Percentiles rank a stretch among this genome's conserved stretches.
phyloP scores from a whole-genome alignment of 2,888 invertebrate genomes.

The Dasysyrphus albostriatus region DNA sequence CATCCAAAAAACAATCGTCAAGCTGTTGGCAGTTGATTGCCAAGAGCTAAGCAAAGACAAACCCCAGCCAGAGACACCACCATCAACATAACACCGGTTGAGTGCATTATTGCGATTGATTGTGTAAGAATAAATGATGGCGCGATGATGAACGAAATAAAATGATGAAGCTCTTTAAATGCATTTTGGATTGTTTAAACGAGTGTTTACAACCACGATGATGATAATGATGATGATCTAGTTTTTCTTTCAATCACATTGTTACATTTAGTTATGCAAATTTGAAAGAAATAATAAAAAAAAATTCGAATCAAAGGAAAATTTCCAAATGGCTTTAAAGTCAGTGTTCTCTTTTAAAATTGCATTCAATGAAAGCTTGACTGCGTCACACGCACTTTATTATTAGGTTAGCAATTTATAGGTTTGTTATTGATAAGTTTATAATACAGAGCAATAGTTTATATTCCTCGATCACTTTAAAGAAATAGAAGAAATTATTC shows the following conservation, averaged over 20 bases:
- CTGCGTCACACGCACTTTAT: background rate
- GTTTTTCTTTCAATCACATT: slow-evolving; percentile 32
- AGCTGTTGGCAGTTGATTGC: slow-evolving; percentile 62
- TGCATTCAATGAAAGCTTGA: background rate
- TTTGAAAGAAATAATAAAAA: background rate
- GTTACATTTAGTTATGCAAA: slow-evolving; percentile 41
- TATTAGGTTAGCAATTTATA: too few species aligned
- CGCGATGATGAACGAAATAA: slow-evolving; percentile 6
- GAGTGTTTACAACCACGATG: background rate
- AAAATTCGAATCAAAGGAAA: background rate
- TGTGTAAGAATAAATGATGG: slow-evolving; percentile 60
- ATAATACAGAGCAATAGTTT: too few species aligned
- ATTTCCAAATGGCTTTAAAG: background rate
- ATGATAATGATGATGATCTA: slow-evolving; percentile 31
- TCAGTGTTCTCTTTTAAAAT: background rate
- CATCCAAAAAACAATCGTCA: slow-evolving; percentile 58
- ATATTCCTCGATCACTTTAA: too few species aligned
- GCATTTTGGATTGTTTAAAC: slow-evolving; percentile 51
- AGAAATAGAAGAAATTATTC: too few species aligned
- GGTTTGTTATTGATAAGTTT: too few species aligned
- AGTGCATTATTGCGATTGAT: slow-evolving; percentile 67
- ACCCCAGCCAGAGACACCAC: background rate
- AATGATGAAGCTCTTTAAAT: slow-evolving; percentile 55
- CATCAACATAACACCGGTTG: slow-evolving; percentile 36
- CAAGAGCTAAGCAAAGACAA: slow-evolving; percentile 37